Conservation (phyloP, 2,113 vertebrate genomes). For the rabbit (Oryctolagus cuniculus) region mOryCun1.1 NC_091445.1:30777501-30778000, state of each 20-base stretch:
- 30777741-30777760: background rate
- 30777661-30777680: background rate
- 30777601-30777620: background rate
- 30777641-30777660: background rate
- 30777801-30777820: background rate
- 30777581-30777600: background rate
- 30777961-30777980: background rate
- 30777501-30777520: too few relatives aligned
- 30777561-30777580: too few relatives aligned
- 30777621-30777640: conserved; percentile 32
- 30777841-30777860: background rate
- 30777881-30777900: background rate
- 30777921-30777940: background rate
- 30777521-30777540: too few relatives aligned
- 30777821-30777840: background rate
- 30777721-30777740: background rate
- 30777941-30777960: conserved; percentile 10
- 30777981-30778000: conserved; percentile 20
- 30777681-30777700: background rate
- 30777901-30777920: background rate
- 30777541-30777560: too few relatives aligned
- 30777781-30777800: background rate
- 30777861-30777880: conserved; percentile 32
- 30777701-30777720: background rate
- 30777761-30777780: background rate